Evolutionary conservation across 2,113 vertebrate genomes (phyloP).

Genomic region (Hassar affinis): DNA sequence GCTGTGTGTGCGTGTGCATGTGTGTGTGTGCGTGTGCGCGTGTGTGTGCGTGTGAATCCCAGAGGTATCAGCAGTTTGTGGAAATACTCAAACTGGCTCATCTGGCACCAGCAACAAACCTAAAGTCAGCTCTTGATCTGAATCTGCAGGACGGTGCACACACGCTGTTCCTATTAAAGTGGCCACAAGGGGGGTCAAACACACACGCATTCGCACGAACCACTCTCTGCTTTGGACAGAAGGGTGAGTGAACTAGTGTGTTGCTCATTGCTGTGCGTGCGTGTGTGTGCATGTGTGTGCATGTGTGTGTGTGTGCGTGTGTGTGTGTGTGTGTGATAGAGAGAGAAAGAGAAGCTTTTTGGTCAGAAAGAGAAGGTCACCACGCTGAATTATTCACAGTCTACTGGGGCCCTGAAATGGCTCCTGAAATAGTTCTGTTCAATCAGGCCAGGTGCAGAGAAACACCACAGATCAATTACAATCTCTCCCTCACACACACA

Average conservation of each 20-base stretch:
- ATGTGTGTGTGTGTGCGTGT: not conserved
- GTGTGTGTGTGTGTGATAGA: not conserved
- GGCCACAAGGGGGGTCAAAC: not conserved
- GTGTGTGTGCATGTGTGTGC: not conserved
- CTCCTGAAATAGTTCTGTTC: conserved; percentile 48
- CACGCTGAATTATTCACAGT: conserved; percentile 62
- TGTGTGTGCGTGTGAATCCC: no score
- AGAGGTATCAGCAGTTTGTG: not conserved
- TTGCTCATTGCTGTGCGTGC: not conserved
- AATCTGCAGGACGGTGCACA: not conserved
- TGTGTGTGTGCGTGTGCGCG: no score
- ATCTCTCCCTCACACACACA: not conserved
- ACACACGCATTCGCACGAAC: not conserved
- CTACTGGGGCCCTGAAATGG: conserved; percentile 35
- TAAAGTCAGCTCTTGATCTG: not conserved
- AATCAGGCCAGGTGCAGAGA: not conserved
- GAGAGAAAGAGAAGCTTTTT: conserved; percentile 29
- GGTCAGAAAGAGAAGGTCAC: conserved; percentile 52
- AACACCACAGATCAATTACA: conserved; percentile 37
- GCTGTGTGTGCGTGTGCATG: no score
- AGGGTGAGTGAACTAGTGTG: not conserved
- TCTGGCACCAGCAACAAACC: not conserved
- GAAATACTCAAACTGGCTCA: not conserved
- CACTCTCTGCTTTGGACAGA: not conserved
- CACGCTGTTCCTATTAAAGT: conserved; percentile 4